A percentile compares a stretch with the other conserved stretches of the same genome.
phyloP scores from a whole-genome alignment of 2,888 invertebrate genomes.

The Bhutanitis thaidina region DNA sequence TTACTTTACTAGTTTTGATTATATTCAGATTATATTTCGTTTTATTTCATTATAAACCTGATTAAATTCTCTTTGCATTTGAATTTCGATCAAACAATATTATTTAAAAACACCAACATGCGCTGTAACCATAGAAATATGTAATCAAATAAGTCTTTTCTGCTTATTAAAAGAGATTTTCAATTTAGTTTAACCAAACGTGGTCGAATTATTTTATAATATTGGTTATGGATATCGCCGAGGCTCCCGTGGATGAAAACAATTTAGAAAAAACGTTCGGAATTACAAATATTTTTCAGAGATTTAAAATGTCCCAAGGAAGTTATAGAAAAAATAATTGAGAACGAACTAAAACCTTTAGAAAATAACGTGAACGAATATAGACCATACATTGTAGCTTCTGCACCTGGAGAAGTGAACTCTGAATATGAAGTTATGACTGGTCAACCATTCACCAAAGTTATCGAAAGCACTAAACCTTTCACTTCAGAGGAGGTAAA shows the following conservation, averaged over 20 bases:
- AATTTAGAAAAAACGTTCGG: slow-evolving; percentile 49
- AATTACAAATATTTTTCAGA: slow-evolving; percentile 56
- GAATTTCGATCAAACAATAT: slow-evolving; percentile 47
- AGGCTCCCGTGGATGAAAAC: slow-evolving; percentile 23
- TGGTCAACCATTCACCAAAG: slow-evolving; percentile 65
- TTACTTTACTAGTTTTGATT: too few species aligned
- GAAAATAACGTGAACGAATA: slow-evolving; percentile 28
- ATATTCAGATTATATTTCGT: too few species aligned
- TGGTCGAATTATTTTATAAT: background rate
- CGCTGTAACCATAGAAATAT: slow-evolving; percentile 39
- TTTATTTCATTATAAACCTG: too few species aligned
- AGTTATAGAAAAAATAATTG: slow-evolving; percentile 52
- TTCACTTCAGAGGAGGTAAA: slow-evolving; percentile 52
- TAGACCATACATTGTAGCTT: slow-evolving; percentile 60
- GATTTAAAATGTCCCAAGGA: slow-evolving; percentile 52
- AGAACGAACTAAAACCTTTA: slow-evolving; percentile 60
- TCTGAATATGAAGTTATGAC: slow-evolving; percentile 70
- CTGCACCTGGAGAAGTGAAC: slow-evolving; percentile 47
- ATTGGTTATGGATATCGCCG: slow-evolving; percentile 39
- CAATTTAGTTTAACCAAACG: too few species aligned
- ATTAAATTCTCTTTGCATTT: slow-evolving; percentile 18
- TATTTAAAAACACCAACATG: slow-evolving; percentile 5
- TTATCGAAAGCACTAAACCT: slow-evolving; percentile 53
- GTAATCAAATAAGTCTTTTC: slow-evolving; percentile 22
- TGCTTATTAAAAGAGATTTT: too few species aligned